Evolutionary conservation across 2,888 invertebrate genomes (phyloP), one percentile per base, ranked within the genome.

Genomic region (Heliconius sara): DNA sequence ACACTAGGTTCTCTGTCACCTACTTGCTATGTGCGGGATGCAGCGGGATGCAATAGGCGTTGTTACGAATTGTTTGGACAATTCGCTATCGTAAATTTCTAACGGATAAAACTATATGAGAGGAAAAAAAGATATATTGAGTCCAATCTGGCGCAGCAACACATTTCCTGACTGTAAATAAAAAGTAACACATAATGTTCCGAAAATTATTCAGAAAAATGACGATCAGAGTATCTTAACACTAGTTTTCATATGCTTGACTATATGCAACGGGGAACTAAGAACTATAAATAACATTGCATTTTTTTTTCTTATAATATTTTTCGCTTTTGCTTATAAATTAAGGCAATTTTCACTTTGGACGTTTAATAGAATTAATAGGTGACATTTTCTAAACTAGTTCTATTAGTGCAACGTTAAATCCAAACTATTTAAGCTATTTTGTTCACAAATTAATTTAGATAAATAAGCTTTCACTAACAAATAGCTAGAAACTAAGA

Each of bases 371-470:
- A 76, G 34, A 79, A 75, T 79, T 80, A 71, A 77, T 78, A 77
- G 82, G 72, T 78, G 63, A 70, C 79, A 77, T 77, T 80, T 82
- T 80, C 82, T 63, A 77, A 80, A 82, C 78, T 75, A 75, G 63
- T 68, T 43, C 75, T 67, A 79, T 80, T 79, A 63, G 47, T 77
- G 60, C 73, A 72, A 74, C 76, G 70, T 60, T 68, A 77, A 78
- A 76, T 72, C 65, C 80, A 47, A 67, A 73, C n/a, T 57, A 34
- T 2, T 34, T 73, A 73, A 73, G 60, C 73, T 73, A 30, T 60
- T 73, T 73, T 60, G 34, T n/a, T 73, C 52, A n/a, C 57, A 39
- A 60, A 73, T 73, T 60, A 60, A 25, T n/a, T 57, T 22, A 34
- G 57, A 34, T 73, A 60, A n/a, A 60, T 60, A 60, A 73, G 25